These are phyloP conservation scores for Dryoscopus gambensis DNA, from an alignment of 2,113 vertebrate genomes.

Conservation along the genomic window DNA sequence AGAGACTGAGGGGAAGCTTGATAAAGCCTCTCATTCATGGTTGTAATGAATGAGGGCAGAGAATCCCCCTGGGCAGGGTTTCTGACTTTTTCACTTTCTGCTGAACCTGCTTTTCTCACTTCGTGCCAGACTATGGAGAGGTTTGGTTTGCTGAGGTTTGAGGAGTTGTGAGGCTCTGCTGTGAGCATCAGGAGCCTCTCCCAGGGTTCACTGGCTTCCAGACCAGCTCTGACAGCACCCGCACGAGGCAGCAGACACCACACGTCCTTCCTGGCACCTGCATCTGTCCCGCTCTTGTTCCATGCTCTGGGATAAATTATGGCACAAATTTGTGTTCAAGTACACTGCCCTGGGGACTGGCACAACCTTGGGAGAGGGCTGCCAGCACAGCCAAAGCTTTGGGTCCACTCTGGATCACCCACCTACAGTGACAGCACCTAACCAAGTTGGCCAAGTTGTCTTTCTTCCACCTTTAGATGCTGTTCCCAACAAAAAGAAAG, in stretches of 20 bases:
- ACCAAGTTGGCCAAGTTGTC: not conserved
- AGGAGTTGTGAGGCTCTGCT: not conserved
- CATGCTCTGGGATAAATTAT: not conserved
- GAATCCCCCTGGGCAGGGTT: not conserved
- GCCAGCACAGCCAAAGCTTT: not conserved
- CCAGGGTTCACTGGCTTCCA: not conserved
- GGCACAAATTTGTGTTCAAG: not conserved
- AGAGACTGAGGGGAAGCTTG: not conserved
- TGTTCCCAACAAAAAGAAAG: not conserved
- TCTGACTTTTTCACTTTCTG: not conserved
- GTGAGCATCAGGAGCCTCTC: not conserved
- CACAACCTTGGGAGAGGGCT: not conserved
- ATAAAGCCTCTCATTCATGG: not conserved
- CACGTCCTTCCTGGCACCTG: not conserved
- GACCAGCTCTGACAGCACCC: not conserved
- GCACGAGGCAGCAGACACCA: not conserved
- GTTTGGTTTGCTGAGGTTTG: not conserved
- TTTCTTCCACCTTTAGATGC: not conserved
- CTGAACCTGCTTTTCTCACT: not conserved
- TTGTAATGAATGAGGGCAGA: not conserved
- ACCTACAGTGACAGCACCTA: not conserved
- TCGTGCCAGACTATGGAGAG: not conserved
- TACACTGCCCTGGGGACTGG: not conserved
- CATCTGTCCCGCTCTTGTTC: accelerated
- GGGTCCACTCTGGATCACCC: not conserved